Conservation (phyloP, 35 echinoderm and acorn worm species). For the Acanthaster planci region DNA sequence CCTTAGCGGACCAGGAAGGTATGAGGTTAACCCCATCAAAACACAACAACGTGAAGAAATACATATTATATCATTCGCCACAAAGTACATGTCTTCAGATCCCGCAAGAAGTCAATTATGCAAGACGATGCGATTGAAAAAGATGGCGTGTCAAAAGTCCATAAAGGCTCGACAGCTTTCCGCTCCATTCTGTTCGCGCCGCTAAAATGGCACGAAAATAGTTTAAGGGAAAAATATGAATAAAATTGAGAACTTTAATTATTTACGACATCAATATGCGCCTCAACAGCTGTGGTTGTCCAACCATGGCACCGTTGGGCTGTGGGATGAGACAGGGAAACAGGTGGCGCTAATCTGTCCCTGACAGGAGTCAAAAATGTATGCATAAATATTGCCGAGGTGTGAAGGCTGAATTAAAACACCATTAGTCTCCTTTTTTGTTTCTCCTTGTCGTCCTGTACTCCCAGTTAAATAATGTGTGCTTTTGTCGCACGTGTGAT, state of each 20-base stretch:
- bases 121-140: no score
- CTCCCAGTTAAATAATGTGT: slow-evolving; percentile 16
- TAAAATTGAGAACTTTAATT: slow-evolving; percentile 3
- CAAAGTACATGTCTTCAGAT: no score
- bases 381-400: slow-evolving; percentile 24
- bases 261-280: slow-evolving; percentile 17
- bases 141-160: not conserved
- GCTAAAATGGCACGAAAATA: not conserved
- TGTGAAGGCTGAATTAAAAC: slow-evolving; percentile 11
- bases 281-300: slow-evolving; percentile 21
- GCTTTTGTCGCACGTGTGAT: not conserved
- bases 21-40: no score
- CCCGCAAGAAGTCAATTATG: no score
- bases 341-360: not conserved
- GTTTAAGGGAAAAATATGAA: not conserved
- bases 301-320: slow-evolving; percentile 1
- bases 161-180: not conserved
- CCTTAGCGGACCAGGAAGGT: no score
- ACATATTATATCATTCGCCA: no score
- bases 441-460: no score
- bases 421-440: not conserved
- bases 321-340: not conserved
- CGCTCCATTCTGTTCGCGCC: not conserved
- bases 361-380: slow-evolving; percentile 19
- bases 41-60: no score